Conservation (phyloP, 2,113 vertebrate genomes). For the Melanerpes formicivorus region DNA sequence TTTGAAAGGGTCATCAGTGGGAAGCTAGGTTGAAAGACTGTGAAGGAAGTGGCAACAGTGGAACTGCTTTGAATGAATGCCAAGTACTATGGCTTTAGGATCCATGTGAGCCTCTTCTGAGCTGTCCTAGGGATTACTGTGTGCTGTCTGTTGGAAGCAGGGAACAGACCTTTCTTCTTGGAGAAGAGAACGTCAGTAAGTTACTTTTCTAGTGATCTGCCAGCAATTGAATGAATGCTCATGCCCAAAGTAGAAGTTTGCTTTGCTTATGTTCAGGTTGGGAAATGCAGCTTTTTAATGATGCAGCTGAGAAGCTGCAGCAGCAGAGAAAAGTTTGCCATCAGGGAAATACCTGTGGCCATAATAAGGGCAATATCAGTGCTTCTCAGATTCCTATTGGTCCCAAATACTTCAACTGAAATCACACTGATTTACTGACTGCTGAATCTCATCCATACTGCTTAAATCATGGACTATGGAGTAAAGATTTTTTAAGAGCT, state of each 20-base stretch:
- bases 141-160: neutral
- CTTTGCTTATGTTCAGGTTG: neutral
- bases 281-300: neutral
- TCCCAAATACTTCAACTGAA: neutral
- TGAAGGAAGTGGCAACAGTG: neutral
- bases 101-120: neutral
- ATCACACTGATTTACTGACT: neutral
- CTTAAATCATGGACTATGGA: neutral
- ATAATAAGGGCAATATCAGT: neutral
- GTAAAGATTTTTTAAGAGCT: neutral
- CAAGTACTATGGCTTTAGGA: neutral
- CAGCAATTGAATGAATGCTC: neutral
- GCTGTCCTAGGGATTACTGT: neutral
- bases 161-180: conserved; percentile 41
- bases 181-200: conserved; percentile 22
- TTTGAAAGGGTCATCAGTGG: conserved; percentile 46
- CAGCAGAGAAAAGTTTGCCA: neutral
- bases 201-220: conserved; percentile 37
- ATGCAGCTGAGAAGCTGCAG: neutral
- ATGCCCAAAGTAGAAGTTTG: neutral
- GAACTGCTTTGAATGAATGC: conserved; percentile 4
- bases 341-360: neutral
- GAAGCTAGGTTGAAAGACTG: neutral
- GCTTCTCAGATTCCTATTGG: conserved; percentile 15
- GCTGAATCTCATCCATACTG: neutral